Conservation (phyloP, 2,888 invertebrate genomes). For the Drosophila trichaetosa region DNA sequence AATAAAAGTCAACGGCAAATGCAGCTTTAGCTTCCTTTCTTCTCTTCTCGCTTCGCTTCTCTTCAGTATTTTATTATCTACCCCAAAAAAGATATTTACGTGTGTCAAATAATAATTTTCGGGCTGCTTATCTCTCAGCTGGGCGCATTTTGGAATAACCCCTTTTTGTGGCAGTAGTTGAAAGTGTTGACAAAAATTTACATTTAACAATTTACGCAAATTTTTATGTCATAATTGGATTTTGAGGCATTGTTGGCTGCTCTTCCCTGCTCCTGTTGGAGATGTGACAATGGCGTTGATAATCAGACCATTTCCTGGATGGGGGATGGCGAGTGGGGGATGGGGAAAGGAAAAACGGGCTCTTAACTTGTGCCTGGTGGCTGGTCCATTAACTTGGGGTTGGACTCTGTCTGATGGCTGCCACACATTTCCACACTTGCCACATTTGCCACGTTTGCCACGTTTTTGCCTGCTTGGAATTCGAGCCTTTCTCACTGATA, state of each 20-base stretch:
- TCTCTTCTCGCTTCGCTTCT: neutral
- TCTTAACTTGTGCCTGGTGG: constrained; percentile 35
- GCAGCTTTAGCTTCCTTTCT: constrained; percentile 7
- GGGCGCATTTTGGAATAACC: constrained; percentile 37
- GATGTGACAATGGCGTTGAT: constrained; percentile 76
- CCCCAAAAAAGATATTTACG: constrained; percentile 62
- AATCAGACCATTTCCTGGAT: constrained; percentile 41
- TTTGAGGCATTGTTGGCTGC: constrained; percentile 55
- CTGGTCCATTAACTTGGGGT: constrained; percentile 50
- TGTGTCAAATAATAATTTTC: constrained; percentile 78
- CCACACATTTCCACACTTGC: neutral
- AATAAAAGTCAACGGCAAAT: constrained; percentile 73
- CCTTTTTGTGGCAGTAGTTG: constrained; percentile 38
- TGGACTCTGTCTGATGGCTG: neutral
- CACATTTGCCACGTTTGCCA: constrained; percentile 42
- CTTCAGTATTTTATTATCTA: constrained; percentile 61
- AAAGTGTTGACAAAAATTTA: constrained; percentile 70
- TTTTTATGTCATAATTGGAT: constrained; percentile 80
- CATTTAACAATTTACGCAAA: constrained; percentile 78
- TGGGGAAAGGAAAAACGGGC: neutral
- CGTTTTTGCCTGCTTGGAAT: constrained; percentile 59
- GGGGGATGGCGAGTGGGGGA: neutral
- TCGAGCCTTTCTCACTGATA: constrained; percentile 70
- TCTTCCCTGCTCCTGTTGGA: constrained; percentile 18
- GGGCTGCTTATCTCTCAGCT: constrained; percentile 55